Percentiles rank a stretch among this genome's conserved stretches.
Evolutionary conservation across 2,113 vertebrate genomes (phyloP).

Genomic region (Corynorhinus townsendii): DNA sequence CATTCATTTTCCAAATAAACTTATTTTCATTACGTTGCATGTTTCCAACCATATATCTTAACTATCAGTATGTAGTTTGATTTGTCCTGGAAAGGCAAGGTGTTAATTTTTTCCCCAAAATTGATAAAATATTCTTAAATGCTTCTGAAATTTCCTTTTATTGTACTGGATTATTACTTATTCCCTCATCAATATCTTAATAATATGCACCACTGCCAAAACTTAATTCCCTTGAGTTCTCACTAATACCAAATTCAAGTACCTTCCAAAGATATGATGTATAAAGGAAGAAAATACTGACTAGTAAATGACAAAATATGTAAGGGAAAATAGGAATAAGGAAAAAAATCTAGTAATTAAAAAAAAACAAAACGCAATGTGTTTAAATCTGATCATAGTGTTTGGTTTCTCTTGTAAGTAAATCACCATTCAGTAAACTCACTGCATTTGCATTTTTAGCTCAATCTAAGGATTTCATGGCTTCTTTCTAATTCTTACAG

Average conservation of each 20-base stretch:
- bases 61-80: background rate
- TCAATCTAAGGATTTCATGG: constrained; percentile 44
- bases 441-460: constrained; percentile 51
- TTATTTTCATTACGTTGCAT: background rate
- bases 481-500: constrained; percentile 42
- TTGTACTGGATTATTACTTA: background rate
- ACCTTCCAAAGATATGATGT: background rate
- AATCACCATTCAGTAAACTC: constrained; percentile 57
- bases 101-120: background rate
- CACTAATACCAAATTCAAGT: background rate
- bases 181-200: background rate
- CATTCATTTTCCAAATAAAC: background rate
- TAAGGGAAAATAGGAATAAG: constrained; percentile 3
- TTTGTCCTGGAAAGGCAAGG: background rate
- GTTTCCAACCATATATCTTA: background rate
- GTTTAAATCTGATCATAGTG: constrained; percentile 22
- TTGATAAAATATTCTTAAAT: constrained; percentile 20
- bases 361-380: constrained; percentile 6
- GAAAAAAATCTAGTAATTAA: constrained; percentile 13
- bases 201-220: background rate
- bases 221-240: constrained; percentile 18
- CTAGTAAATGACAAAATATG: background rate
- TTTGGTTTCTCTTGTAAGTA: constrained; percentile 40
- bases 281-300: background rate
- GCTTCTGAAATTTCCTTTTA: background rate